A percentile compares a stretch with the other conserved stretches of the same genome.
Conservation (phyloP, 2,888 invertebrate genomes). For the Macrophya alboannulata region DNA sequence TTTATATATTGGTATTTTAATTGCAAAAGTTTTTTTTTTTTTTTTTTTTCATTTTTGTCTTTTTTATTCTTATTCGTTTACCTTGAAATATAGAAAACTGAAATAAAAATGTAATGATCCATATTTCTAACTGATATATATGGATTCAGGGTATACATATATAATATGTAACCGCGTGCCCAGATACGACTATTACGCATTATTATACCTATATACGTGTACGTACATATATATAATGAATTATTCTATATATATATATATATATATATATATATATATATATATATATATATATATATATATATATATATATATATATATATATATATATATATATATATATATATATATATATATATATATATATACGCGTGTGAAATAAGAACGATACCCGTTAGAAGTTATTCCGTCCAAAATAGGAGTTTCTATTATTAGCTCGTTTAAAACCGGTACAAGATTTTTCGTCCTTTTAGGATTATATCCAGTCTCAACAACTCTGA, state of each 20-base stretch:
- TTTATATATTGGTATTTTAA: neutral
- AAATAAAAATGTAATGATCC: neutral
- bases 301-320: neutral
- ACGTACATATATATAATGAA: neutral
- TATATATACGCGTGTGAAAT: slow-evolving; percentile 30
- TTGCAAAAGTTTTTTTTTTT: neutral
- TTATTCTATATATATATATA: neutral
- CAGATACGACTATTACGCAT: neutral
- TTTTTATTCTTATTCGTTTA: neutral
- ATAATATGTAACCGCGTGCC: neutral
- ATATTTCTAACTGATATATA: no score
- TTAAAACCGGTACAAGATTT: slow-evolving; percentile 68
- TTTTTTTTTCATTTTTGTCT: neutral
- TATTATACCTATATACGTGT: neutral
- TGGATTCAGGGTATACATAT: neutral
- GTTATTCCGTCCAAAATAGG: slow-evolving; percentile 69
- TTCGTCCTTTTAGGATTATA: slow-evolving; percentile 68
- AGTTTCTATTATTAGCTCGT: slow-evolving; percentile 71
- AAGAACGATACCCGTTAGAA: slow-evolving; percentile 49
- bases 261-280: neutral
- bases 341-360: neutral
- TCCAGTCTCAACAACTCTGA: neutral
- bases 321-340: neutral
- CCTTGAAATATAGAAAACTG: neutral
- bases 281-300: neutral